phyloP scores from a whole-genome alignment of 2,113 vertebrate species.

The Antechinus flavipes region DNA sequence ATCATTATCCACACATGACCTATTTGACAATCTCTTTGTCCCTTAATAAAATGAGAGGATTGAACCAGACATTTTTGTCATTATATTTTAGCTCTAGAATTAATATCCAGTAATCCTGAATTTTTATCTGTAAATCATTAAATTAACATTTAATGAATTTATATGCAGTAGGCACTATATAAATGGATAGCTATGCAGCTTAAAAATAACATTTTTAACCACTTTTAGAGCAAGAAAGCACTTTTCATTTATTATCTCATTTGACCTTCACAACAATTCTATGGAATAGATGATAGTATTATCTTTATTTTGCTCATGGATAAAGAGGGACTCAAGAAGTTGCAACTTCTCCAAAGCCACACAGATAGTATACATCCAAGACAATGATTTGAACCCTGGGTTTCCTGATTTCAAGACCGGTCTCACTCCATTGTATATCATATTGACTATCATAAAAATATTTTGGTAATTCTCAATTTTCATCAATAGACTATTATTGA shows the following conservation, averaged over 20 bases:
- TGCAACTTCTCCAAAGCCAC: background rate
- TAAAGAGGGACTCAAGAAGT: background rate
- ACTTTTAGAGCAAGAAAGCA: background rate
- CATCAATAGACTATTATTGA: background rate
- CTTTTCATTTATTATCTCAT: background rate
- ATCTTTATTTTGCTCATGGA: background rate
- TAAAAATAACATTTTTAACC: background rate
- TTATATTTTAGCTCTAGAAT: background rate
- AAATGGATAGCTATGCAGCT: background rate
- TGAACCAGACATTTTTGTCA: background rate
- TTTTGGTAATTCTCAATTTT: background rate
- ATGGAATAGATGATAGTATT: background rate
- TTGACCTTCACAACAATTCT: background rate
- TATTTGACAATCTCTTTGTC: background rate
- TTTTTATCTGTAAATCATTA: background rate
- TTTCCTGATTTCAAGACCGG: background rate
- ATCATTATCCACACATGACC: background rate
- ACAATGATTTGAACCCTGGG: background rate
- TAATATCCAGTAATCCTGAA: background rate
- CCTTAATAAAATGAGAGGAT: background rate
- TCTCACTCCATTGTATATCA: background rate
- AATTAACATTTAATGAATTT: background rate
- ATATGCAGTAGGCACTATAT: background rate
- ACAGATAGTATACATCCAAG: background rate
- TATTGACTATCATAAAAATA: background rate